Evolutionary conservation across 2,888 invertebrate genomes (phyloP).

Genomic region (Leptinotarsa juncta): DNA sequence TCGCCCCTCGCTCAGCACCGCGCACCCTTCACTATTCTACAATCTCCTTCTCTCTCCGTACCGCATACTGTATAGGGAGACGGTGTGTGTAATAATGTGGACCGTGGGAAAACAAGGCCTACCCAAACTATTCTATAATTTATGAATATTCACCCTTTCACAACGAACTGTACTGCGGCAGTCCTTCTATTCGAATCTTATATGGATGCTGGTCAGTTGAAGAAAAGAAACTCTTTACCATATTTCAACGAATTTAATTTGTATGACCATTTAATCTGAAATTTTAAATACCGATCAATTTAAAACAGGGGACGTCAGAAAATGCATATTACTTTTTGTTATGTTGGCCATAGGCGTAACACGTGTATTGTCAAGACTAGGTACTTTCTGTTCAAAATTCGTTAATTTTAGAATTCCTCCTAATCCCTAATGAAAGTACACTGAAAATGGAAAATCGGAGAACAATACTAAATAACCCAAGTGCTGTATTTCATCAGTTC

Average conservation of each 20-base stretch:
- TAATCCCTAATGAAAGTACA: no score
- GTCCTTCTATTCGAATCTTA: neutral
- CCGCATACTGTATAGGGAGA: slow-evolving; percentile 20
- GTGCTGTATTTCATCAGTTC: no score
- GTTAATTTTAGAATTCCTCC: no score
- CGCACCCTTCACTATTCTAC: slow-evolving; percentile 27
- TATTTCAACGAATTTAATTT: slow-evolving; percentile 12
- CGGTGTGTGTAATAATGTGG: slow-evolving; percentile 6
- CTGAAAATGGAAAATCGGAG: no score
- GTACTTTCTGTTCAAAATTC: no score
- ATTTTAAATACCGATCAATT: neutral
- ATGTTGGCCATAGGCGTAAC: neutral
- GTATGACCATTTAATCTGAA: neutral
- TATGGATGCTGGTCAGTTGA: slow-evolving; percentile 2
- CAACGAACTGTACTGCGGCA: slow-evolving; percentile 15
- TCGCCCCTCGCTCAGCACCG: slow-evolving; percentile 42
- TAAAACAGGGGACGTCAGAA: neutral
- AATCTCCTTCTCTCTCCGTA: slow-evolving; percentile 4
- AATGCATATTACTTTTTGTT: neutral
- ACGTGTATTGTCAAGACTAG: neutral
- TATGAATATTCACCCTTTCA: slow-evolving; percentile 44
- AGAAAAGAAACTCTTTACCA: slow-evolving; percentile 5
- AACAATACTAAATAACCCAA: no score
- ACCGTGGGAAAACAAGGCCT: slow-evolving; percentile 39
- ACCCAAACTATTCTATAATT: slow-evolving; percentile 28